Base-by-base conservation (phyloP, 2,888 invertebrate species). In the Anthrax anthrax region DNA sequence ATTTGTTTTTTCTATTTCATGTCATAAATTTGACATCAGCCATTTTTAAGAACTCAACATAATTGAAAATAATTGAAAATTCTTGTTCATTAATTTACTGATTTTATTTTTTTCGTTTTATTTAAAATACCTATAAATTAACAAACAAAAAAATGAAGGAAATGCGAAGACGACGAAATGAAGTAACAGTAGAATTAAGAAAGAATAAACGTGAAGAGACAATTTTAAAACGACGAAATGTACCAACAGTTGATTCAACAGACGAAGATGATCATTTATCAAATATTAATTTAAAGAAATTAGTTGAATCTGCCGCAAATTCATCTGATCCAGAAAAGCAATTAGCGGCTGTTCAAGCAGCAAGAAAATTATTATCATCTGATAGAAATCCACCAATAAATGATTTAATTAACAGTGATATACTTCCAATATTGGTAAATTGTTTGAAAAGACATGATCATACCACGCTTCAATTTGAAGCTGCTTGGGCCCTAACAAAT, bases 351-450 rank as follows among this genome's bases (percentile, higher is more conserved):
- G 94, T 98, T 19, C 95, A 96, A 69, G 84, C 90, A 46, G 94
- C 94, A 50, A 79, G 97, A 56, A 97, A 96, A 70, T 74, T 98
- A 57, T 74, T 98, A 34, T 97, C 96, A 10, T 94, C 94, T 53
- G 97, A 98, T 69, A 82, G 91, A 59, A 97, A 97, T 75, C 98
- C 98, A 55, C 97, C 98, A 18, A 97, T 98, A 59, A 94, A 98
- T 72, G 87, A 88, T 52, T 74, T 98, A 54, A 97, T 98, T 58
- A 74, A 80, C 39, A 88, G 89, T 64, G 94, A 94, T 55, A 95
- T 98, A 62, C 76, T 98, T 57, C 96, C 97, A 42, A 86, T 95
- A 58, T 77, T 98, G 58, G 91, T 95, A 46, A 74, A 78, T 55
- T 97, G 96, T 71, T 76, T 98, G 54, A 80, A 84, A 55, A 78